Base-by-base conservation (phyloP, 1,140 invertebrate species). In the Neodiprion virginianus region DNA sequence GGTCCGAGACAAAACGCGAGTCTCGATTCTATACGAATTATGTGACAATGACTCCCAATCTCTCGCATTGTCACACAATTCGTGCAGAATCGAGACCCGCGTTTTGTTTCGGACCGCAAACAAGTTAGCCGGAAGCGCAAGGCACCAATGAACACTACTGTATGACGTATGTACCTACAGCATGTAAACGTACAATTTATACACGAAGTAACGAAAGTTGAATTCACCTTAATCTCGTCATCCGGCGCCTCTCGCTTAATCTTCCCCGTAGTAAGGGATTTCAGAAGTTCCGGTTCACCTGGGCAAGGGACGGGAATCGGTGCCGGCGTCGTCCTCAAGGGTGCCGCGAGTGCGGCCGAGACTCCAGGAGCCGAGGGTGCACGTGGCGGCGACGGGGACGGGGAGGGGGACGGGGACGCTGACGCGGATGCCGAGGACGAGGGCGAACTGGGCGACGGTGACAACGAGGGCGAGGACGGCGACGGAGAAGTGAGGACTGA, bases 161-260 rank as follows among this genome's bases (percentile, higher is more conserved):
- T 21, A 21, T 21, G 17, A 21, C 17, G 17, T 21, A 21, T 21
- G 17, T 21, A 21, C 17, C 17, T 0, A 21, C 17, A 21, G 17
- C 17, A 21, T 21, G 17, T 21, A 21, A 21, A 21, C 17, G 17
- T 21, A 21, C 17, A 21, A 21, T 21, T 21, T 21, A 21, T 21
- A 21, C 17, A 21, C 17, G 17, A 21, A 21, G 17, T 21, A 21
- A 21, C 17, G 40, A 67, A 47, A 40, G 47, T 21, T 67, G 78
- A 72, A 73, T 77, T 75, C 81, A 90, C 89, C 87, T 89, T 89
- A 74, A 90, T 89, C 80, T 90, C 89, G 80, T 90, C 88, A 73
- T 86, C 88, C 23, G 86, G 84, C 73, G 87, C 74, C 79, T 90
- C 89, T 75, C 88, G 88, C 76, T 90, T 89, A 66, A 90, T 86